Percentiles rank a stretch among this genome's conserved stretches.
These are phyloP conservation scores for Xestoiulus laeticollis DNA, from an alignment of 2,888 invertebrate species.

Conservation along the genomic window DNA sequence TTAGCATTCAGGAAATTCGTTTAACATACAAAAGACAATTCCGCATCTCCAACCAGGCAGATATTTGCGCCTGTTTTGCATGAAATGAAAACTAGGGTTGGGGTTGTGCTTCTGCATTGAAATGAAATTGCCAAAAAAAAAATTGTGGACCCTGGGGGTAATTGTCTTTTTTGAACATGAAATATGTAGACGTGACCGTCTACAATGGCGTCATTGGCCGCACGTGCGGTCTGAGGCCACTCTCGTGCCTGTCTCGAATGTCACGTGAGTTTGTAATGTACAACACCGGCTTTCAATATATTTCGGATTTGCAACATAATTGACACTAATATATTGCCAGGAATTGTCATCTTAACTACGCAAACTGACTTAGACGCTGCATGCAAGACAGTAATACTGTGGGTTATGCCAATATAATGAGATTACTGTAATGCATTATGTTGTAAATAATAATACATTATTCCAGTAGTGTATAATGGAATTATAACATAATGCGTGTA, in stretches of 20 bases:
- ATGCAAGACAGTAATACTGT: too few species aligned
- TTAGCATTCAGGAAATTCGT: conserved; percentile 9
- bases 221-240: background rate
- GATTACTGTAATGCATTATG: too few species aligned
- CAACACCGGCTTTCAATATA: background rate
- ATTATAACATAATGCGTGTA: too few species aligned
- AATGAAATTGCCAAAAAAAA: background rate
- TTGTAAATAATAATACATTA: too few species aligned
- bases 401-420: too few species aligned
- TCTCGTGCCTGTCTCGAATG: too few species aligned
- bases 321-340: background rate
- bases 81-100: conserved; percentile 31
- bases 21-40: conserved; percentile 35
- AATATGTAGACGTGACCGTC: conserved; percentile 30
- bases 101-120: conserved; percentile 14
- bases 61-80: conserved; percentile 32
- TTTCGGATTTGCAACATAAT: background rate
- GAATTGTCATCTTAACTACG: background rate
- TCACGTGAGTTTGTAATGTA: too few species aligned
- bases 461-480: too few species aligned
- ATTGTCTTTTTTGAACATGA: conserved; percentile 19
- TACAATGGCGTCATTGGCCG: conserved; percentile 12
- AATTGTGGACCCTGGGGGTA: background rate
- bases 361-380: background rate
- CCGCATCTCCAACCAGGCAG: conserved; percentile 38